phyloP scores from a whole-genome alignment of 2,888 invertebrate genomes.

The Watsonalla cultraria region DNA sequence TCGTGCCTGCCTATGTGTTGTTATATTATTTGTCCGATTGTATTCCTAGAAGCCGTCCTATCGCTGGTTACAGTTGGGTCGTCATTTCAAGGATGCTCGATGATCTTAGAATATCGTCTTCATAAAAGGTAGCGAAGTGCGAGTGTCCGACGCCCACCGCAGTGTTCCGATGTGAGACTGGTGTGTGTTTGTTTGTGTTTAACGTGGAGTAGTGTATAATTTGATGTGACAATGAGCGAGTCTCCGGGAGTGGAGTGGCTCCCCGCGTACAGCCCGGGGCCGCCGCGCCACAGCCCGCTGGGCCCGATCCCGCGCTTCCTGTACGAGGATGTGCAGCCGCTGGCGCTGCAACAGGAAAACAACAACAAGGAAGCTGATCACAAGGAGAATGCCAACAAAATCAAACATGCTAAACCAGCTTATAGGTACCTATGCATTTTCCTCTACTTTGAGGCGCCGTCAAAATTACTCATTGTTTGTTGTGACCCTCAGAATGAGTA shows the following conservation, averaged over 20 bases:
- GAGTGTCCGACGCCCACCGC: conserved; percentile 55
- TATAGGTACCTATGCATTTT: conserved; percentile 68
- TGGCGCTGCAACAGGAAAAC: conserved; percentile 62
- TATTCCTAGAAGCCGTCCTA: conserved; percentile 28
- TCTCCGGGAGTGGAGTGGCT: conserved; percentile 76
- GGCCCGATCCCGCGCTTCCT: conserved; percentile 71
- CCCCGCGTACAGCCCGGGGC: conserved; percentile 73
- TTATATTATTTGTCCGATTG: conserved; percentile 36
- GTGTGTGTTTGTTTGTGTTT: conserved; percentile 32
- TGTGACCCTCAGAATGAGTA: background rate
- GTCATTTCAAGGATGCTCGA: conserved; percentile 71
- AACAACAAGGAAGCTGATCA: conserved; percentile 68
- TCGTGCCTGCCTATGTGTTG: conserved; percentile 35
- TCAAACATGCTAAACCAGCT: conserved; percentile 78
- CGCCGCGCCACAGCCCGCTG: conserved; percentile 72
- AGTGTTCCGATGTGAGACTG: conserved; percentile 33
- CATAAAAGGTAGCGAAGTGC: conserved; percentile 53
- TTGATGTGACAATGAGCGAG: conserved; percentile 71
- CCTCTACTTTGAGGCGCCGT: conserved; percentile 15
- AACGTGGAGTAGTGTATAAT: conserved; percentile 33
- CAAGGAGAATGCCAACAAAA: conserved; percentile 67
- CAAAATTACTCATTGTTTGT: background rate
- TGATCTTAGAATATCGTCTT: conserved; percentile 65
- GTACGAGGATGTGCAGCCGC: conserved; percentile 70
- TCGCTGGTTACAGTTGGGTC: conserved; percentile 50